Conservation (phyloP, 2,797 vertebrate species). For the Ctenochaetus hawaiiensis region DNA sequence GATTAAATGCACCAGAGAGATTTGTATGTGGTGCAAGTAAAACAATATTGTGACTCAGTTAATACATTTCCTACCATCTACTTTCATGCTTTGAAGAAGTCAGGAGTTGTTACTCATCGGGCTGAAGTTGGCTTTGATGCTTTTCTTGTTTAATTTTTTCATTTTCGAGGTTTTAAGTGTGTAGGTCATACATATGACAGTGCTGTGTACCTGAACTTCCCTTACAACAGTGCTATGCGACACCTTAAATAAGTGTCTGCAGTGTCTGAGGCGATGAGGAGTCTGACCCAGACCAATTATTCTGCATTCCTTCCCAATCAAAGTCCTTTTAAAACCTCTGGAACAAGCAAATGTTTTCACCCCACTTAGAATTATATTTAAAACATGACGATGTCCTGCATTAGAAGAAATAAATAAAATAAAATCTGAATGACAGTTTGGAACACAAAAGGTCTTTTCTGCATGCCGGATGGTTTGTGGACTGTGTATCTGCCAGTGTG, state of each 20-base stretch:
- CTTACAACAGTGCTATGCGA: constrained; percentile 33
- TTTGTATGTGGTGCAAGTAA: constrained; percentile 84
- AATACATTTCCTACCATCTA: constrained; percentile 78
- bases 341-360: constrained; percentile 54
- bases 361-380: constrained; percentile 53
- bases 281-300: constrained; percentile 65
- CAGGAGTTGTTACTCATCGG: constrained; percentile 71
- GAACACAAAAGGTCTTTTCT: constrained; percentile 74
- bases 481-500: constrained; percentile 65
- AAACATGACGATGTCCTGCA: constrained; percentile 55
- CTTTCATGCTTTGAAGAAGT: constrained; percentile 78
- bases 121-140: constrained; percentile 75
- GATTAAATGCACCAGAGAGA: constrained; percentile 86
- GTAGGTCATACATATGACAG: constrained; percentile 54
- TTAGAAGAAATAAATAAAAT: constrained; percentile 16
- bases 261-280: constrained; percentile 35
- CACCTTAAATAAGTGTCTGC: constrained; percentile 41
- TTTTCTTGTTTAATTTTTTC: constrained; percentile 69
- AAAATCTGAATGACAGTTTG: constrained; percentile 71
- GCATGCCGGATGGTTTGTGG: constrained; percentile 62
- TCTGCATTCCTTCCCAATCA: constrained; percentile 51
- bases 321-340: constrained; percentile 56
- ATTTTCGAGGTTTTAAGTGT: constrained; percentile 58
- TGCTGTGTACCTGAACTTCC: constrained; percentile 49
- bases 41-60: constrained; percentile 85